Evolutionary conservation across 2,888 invertebrate species (phyloP).

Genomic region (Pammene aurita): DNA sequence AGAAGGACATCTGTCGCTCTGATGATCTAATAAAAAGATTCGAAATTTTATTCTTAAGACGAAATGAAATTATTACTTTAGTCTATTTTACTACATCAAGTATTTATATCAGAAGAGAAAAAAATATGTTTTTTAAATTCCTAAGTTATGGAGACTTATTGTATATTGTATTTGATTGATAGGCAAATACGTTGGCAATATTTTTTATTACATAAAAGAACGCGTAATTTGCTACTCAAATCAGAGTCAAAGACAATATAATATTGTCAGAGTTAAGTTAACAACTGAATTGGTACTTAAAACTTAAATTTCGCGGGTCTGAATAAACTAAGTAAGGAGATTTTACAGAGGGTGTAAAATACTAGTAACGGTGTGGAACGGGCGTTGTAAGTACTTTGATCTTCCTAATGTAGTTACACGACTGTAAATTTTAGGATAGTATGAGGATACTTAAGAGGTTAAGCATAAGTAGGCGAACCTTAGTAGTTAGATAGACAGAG

Average conservation of each 20-base stretch:
- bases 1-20: background rate
- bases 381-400: slow-evolving; percentile 16
- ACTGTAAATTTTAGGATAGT: background rate
- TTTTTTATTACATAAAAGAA: too few relatives aligned
- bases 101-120: too few relatives aligned
- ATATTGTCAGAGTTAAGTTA: too few relatives aligned
- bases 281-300: background rate
- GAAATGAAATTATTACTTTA: background rate
- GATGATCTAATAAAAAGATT: slow-evolving; percentile 1
- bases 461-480: too few relatives aligned
- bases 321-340: slow-evolving; percentile 13
- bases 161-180: too few relatives aligned
- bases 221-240: too few relatives aligned
- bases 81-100: background rate
- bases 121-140: too few relatives aligned
- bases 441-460: too few relatives aligned
- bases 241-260: too few relatives aligned
- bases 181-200: too few relatives aligned
- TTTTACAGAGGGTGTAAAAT: slow-evolving; percentile 23
- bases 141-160: too few relatives aligned
- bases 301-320: background rate
- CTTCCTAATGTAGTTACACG: slow-evolving; percentile 4
- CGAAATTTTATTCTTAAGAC: background rate
- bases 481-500: too few relatives aligned
- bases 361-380: slow-evolving; percentile 3